Evolutionary conservation across 2,797 vertebrate species (phyloP).

Genomic region (Margarornis squamiger): DNA sequence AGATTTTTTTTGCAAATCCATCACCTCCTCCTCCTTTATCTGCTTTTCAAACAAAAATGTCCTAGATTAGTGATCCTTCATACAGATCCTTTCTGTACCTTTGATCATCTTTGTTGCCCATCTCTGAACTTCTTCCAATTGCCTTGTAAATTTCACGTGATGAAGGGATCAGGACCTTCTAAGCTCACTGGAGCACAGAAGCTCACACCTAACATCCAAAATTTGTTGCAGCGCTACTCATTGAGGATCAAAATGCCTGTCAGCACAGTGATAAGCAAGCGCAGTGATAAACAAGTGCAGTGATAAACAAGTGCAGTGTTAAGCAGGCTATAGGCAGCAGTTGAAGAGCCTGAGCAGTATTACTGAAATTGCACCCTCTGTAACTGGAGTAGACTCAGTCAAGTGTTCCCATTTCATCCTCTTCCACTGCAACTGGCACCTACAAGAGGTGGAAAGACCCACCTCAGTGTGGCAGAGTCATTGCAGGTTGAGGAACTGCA

Average conservation of each 20-base stretch:
- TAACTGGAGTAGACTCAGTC: neutral
- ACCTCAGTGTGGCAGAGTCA: neutral
- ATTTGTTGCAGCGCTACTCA: neutral
- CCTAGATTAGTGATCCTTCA: neutral
- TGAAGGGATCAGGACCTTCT: neutral
- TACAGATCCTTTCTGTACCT: neutral
- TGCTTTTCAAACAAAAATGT: neutral
- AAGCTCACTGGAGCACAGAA: neutral
- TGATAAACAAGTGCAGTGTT: no score
- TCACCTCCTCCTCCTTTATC: neutral
- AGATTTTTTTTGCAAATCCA: neutral
- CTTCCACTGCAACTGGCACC: neutral
- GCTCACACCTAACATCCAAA: neutral
- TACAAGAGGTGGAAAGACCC: neutral
- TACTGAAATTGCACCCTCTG: neutral
- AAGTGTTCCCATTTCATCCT: neutral
- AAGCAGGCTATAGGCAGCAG: neutral
- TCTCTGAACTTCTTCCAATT: neutral
- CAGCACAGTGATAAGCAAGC: neutral
- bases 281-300: neutral
- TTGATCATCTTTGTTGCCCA: neutral
- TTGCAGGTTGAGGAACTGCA: neutral
- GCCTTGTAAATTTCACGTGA: neutral
- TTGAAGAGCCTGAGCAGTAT: neutral
- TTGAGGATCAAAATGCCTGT: neutral